Base-by-base conservation (phyloP, 2,888 invertebrate species). In the Molanna angustata region DNA sequence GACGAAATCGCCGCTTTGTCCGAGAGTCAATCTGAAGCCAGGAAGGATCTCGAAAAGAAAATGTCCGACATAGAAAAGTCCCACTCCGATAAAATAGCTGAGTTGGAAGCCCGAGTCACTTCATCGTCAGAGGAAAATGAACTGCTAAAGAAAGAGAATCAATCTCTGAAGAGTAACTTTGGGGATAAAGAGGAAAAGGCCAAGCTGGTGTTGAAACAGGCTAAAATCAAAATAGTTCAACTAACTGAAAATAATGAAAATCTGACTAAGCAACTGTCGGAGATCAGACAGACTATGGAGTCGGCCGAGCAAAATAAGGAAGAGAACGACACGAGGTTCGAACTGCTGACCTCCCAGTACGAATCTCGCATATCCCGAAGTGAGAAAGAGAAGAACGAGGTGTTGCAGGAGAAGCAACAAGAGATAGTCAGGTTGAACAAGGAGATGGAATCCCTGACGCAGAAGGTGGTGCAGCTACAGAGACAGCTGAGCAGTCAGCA, bases 341-440 rank as follows among this genome's bases (percentile, higher is more conserved):
- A 78, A 22, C 77, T 82, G 4, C 72, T 87, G 17, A 86, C 86
- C 64, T 81, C 82, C 0, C 86, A 87, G 65, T 84, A 83, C 64
- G 87, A 88, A 62, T 82, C 82, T 1, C 80, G 84, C 61, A 73
- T 88, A 42, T 74, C 83, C 41, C 78, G 87, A 21, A 61, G 90
- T 55, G 86, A 89, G 62, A 87, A 90, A 67, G 86, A 92, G 64
- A 79, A 85, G 62, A 72, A 80, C 41, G 85, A 87, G 61, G 71
- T 80, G 42, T 69, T 72, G 52, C 73, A 72, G 31, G 72, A 82
- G 37, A 70, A 74, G 42, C 70, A 73, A 56, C 73, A 73, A 27
- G 72, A 81, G 35, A 69, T 74, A 53, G 70, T 73, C 18, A 68
- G 73, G 3, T 64, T 79, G 1, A 71, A 70, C 1, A 73, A 81